Percentiles rank a stretch among this genome's conserved stretches.
phyloP scores from a whole-genome alignment of 2,888 invertebrate species.

The Meliscaeva auricollis region DNA sequence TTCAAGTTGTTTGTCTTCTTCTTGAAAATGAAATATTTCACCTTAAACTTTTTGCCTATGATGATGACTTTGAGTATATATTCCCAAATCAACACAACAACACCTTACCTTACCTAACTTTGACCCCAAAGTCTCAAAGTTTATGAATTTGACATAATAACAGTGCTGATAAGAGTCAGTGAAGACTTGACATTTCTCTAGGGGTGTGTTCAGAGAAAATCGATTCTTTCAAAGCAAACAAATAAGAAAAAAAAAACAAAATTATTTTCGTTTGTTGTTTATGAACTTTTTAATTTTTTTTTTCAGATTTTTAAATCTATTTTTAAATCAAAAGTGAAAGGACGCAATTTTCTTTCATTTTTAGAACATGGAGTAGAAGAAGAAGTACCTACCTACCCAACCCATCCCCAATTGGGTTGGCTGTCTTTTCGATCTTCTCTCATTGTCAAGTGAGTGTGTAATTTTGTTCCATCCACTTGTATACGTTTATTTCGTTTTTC shows the following conservation, averaged over 20 bases:
- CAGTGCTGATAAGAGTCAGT: slow-evolving; percentile 5
- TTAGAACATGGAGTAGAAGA: slow-evolving; percentile 15
- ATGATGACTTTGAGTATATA: slow-evolving; percentile 36
- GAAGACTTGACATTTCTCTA: slow-evolving; percentile 51
- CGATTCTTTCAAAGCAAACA: slow-evolving; percentile 49
- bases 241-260: slow-evolving; percentile 22
- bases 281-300: slow-evolving; percentile 1
- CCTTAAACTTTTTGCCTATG: slow-evolving; percentile 60
- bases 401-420: slow-evolving; percentile 12
- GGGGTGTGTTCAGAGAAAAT: slow-evolving; percentile 66
- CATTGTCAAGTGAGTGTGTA: slow-evolving; percentile 64
- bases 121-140: slow-evolving; percentile 40
- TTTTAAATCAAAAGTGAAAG: slow-evolving; percentile 68
- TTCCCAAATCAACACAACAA: slow-evolving; percentile 6
- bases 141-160: slow-evolving; percentile 53
- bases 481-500: slow-evolving; percentile 50
- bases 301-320: slow-evolving; percentile 40
- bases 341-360: slow-evolving; percentile 44
- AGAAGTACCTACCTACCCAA: neutral
- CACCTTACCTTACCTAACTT: slow-evolving; percentile 50
- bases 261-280: slow-evolving; percentile 19
- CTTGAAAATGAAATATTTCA: slow-evolving; percentile 50
- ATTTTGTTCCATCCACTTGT: slow-evolving; percentile 66
- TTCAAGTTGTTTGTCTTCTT: slow-evolving; percentile 52
- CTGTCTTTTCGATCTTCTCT: slow-evolving; percentile 44